Percentiles rank a stretch among this genome's conserved stretches.
These are phyloP conservation scores for Uromys caudimaculatus DNA, from an alignment of 2,797 vertebrate genomes.

Conservation along the genomic window DNA sequence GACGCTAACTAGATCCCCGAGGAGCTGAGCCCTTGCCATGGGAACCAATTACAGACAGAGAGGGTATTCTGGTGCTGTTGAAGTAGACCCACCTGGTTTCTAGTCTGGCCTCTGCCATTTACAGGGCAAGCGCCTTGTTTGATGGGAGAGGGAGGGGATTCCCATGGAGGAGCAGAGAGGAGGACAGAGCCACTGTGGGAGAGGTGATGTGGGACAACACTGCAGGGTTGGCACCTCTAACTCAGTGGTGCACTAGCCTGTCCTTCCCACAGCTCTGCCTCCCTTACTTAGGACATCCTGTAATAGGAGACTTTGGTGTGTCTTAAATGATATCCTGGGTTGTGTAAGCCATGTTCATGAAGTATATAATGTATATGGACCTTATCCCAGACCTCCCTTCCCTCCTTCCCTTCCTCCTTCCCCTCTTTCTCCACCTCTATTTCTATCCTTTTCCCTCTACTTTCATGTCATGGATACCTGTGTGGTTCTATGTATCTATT, in stretches of 20 bases:
- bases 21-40: neutral
- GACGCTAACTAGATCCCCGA: neutral
- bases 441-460: neutral
- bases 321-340: neutral
- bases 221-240: neutral
- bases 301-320: neutral
- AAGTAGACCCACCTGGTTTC: neutral
- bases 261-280: neutral
- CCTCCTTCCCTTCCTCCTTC: accelerated
- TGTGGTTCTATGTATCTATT: neutral
- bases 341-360: neutral
- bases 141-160: neutral
- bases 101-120: neutral
- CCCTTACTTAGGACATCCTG: neutral
- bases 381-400: too few species aligned
- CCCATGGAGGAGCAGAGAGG: neutral
- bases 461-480: neutral
- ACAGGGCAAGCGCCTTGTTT: neutral
- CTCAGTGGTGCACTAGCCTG: neutral
- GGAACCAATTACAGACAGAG: neutral
- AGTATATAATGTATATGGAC: neutral
- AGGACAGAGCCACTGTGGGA: neutral
- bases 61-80: neutral
- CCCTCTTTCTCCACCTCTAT: too few species aligned
- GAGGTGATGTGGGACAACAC: accelerated